Base-by-base conservation (phyloP, 2,113 vertebrate species). In the Proteles cristata region DNA sequence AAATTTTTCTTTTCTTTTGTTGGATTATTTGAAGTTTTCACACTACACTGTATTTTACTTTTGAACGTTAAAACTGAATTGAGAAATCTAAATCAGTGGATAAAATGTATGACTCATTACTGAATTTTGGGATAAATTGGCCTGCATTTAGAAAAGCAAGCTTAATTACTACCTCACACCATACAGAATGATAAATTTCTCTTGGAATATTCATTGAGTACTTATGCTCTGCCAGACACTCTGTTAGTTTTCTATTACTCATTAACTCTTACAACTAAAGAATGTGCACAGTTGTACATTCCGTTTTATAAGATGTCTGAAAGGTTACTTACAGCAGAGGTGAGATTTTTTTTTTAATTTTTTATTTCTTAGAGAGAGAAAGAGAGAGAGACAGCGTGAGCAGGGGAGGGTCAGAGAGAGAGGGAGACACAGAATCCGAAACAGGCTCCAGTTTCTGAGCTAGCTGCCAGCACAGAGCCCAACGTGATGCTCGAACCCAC, bases 21-120 rank as follows among this genome's bases (percentile, higher is more conserved):
- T 33, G 26, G 55, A 80, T 74, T 88, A 79, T 26, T 89, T 96
- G 58, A 88, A 35, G 5, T 28, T 87, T 82, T 92, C 43, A 33
- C 12, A 93, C 10, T 43, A 4, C 39, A 28, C 0, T 9, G 0
- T 63, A n/a, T 43, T 86, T 92, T 86, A 50, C 12, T 94, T 86
- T 74, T 39, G 11, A 71, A 43, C 53, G 19, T 65, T 86, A 69
- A 94, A 94, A 81, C 31, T 31, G 21, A 53, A 88, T 85, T 65
- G 9, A 65, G 61, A 77, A 88, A 39, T 55, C 25, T 50, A n/a
- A 61, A 61, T 33, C 19, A 48, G 11, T 61, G 33, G 73, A 15
- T 9, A 58, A 80, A 81, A 4, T 45, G 1, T 19, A 55, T 85
- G 33, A 28, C 7, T 77, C 50, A 39, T 19, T 77, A 39, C 11